phyloP scores from a whole-genome alignment of 2,113 vertebrate genomes.

The Amphilophus citrinellus region DNA sequence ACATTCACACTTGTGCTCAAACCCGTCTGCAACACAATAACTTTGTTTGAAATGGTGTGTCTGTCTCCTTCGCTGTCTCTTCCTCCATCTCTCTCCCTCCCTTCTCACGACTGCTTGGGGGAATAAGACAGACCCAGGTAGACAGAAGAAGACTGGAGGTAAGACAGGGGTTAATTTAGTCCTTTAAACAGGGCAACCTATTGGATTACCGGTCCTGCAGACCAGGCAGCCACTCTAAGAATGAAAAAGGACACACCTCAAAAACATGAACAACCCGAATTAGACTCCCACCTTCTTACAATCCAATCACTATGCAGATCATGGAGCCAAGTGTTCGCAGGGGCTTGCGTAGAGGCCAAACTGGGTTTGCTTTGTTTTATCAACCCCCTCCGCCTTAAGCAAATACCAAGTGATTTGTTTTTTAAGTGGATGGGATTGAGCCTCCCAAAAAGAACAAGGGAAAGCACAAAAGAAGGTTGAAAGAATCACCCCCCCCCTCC shows the following conservation, averaged over 20 bases:
- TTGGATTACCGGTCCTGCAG: constrained; percentile 67
- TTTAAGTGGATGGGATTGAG: constrained; percentile 62
- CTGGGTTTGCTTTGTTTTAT: constrained; percentile 59
- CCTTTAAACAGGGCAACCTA: constrained; percentile 71
- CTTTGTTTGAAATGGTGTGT: constrained; percentile 39
- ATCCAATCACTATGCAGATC: constrained; percentile 67
- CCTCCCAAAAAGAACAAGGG: constrained; percentile 54
- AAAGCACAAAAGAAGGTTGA: constrained; percentile 52
- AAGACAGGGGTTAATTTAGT: constrained; percentile 76
- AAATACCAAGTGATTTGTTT: constrained; percentile 71
- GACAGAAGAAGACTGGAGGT: constrained; percentile 66
- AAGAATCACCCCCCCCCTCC: constrained; percentile 18
- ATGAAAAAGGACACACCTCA: constrained; percentile 72
- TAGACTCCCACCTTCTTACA: constrained; percentile 27
- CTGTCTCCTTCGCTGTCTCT: constrained; percentile 18
- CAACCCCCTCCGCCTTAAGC: constrained; percentile 43
- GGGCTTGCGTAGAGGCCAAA: constrained; percentile 37
- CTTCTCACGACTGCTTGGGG: constrained; percentile 23
- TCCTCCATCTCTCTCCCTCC: constrained; percentile 13
- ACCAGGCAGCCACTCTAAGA: constrained; percentile 56
- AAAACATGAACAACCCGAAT: constrained; percentile 50
- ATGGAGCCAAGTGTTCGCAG: constrained; percentile 48
- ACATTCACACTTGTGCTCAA: constrained; percentile 17
- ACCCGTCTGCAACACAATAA: constrained; percentile 36
- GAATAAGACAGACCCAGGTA: constrained; percentile 44